Evolutionary conservation across 2,888 invertebrate species (phyloP).

Genomic region (Dioctria rufipes): DNA sequence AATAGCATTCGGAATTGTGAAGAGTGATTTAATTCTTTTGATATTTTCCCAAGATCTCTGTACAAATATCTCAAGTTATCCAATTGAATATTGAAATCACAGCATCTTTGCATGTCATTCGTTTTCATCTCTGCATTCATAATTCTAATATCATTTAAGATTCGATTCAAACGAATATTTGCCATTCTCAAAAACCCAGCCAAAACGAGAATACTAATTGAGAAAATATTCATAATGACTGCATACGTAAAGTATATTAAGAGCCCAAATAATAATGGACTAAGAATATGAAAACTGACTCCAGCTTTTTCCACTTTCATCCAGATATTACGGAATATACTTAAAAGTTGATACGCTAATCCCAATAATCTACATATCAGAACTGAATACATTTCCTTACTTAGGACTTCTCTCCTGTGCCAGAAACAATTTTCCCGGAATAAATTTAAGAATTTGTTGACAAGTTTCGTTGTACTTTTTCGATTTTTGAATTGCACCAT

Average conservation of each 20-base stretch:
- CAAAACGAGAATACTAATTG: slow-evolving; percentile 15
- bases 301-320: neutral
- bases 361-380: neutral
- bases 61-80: neutral
- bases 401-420: neutral
- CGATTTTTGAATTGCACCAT: slow-evolving; percentile 21
- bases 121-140: neutral
- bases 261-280: slow-evolving; percentile 8
- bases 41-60: slow-evolving; percentile 8
- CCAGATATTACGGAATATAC: neutral
- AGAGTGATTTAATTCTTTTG: slow-evolving; percentile 6
- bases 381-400: neutral
- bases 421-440: slow-evolving; percentile 1
- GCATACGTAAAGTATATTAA: slow-evolving; percentile 18
- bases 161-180: neutral
- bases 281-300: neutral
- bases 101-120: slow-evolving; percentile 14
- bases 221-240: slow-evolving; percentile 15
- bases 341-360: neutral
- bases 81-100: slow-evolving; percentile 16
- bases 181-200: slow-evolving; percentile 16
- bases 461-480: neutral
- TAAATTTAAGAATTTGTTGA: neutral
- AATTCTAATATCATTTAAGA: neutral
- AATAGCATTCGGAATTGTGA: slow-evolving; percentile 32